Percentiles rank a stretch among this genome's conserved stretches.
These are phyloP conservation scores for Zygaena filipendulae DNA, from an alignment of 2,888 invertebrate genomes.

Conservation along the genomic window DNA sequence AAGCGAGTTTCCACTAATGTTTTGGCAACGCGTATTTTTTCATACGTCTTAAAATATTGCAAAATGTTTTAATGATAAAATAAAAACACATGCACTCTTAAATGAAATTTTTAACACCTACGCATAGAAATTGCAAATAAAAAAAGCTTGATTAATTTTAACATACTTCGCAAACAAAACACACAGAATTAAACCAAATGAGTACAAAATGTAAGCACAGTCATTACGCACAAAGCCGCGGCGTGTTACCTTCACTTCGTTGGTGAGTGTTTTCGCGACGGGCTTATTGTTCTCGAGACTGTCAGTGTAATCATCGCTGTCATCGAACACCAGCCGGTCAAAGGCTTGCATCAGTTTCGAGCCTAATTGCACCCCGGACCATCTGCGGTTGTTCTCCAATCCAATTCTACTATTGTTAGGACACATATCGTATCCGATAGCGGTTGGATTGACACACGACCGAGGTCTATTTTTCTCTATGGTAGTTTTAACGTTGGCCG, in stretches of 20 bases:
- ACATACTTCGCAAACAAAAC: not conserved
- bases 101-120: no score
- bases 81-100: no score
- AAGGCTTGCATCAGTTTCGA: constrained; percentile 79
- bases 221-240: constrained; percentile 28
- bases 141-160: not conserved
- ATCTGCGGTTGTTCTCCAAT: constrained; percentile 70
- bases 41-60: no score
- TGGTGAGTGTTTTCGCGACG: constrained; percentile 59
- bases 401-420: constrained; percentile 58
- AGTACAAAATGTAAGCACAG: constrained; percentile 29
- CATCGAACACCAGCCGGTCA: constrained; percentile 73
- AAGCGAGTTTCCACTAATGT: no score
- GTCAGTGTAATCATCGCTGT: constrained; percentile 80
- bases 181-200: constrained; percentile 16
- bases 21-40: no score
- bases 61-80: no score
- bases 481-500: constrained; percentile 57
- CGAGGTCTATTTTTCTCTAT: constrained; percentile 72
- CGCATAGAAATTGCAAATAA: not conserved
- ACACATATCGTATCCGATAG: constrained; percentile 56
- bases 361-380: constrained; percentile 78
- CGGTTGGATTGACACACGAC: constrained; percentile 74
- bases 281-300: constrained; percentile 74
- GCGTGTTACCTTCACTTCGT: constrained; percentile 55